Base-by-base conservation (phyloP, 2,888 invertebrate species). In the Lampropteryx suffumata region DNA sequence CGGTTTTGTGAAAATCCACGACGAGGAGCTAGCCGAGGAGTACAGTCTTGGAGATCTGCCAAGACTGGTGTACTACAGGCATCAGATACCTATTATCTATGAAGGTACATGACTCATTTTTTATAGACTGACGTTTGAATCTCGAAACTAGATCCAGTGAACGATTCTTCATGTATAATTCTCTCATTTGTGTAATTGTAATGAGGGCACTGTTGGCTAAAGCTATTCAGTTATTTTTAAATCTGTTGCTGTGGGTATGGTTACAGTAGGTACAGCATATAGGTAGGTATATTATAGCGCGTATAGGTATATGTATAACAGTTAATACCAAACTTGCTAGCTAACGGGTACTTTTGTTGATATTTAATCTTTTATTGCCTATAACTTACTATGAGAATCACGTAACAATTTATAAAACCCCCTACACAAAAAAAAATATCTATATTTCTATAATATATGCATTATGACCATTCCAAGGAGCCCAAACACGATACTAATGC, bases 1-100 rank as follows among this genome's bases (percentile, higher is more conserved):
- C 73, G 97, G 97, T 64, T 97, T 98, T 82, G 97, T 98, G 59
- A 98, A 98, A 89, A 97, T 98, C 76, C 95, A 97, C 73, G 98
- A 98, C 78, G 96, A 97, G 84, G 93, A 94, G 69, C 91, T 98
- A 64, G 97, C 97, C 57, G 97, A 97, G 73, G 97, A 98, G 89
- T 98, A 98, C 90, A 97, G 96, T 91, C 92, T 98, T 82, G 97
- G 96, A 74, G 92, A 94, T 50, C 89, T 98, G 76, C 98, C 98
- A 71, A 95, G 95, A 73, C 92, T 98, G 69, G 97, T 98, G 61
- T 98, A 98, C 91, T 98, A 98, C 88, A 93, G 97, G 79, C 96
- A 97, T 89, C 95, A 97, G 91, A 97, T 96, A 81, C 98, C 98
- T 64, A 96, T 98, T 80, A 96, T 98, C 79, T 98, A 97, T 84